These are phyloP conservation scores for Mungos mungo DNA, from an alignment of 2,113 vertebrate genomes.

Conservation along the genomic window DNA sequence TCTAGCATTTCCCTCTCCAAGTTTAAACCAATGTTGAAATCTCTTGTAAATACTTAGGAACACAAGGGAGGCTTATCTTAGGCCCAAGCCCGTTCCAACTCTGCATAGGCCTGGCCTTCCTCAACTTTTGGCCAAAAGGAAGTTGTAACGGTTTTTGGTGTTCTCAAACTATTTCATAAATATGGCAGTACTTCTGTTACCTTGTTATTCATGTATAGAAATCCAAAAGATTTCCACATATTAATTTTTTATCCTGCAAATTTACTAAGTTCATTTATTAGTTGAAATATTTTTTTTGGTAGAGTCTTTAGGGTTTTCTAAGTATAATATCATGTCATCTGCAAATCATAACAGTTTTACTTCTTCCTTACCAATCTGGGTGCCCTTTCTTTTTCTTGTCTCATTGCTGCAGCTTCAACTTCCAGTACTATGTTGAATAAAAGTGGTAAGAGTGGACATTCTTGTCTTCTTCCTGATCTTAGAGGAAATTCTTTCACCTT, in stretches of 20 bases:
- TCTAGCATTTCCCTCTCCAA: neutral
- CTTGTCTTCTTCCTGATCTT: neutral
- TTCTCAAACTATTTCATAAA: neutral
- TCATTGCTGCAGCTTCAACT: neutral
- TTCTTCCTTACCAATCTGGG: neutral
- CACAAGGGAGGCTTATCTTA: neutral
- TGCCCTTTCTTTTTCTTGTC: neutral
- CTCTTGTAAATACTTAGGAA: neutral
- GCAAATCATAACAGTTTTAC: neutral
- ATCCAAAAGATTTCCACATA: neutral
- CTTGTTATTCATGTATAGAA: neutral
- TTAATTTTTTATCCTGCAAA: neutral
- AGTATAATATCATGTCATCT: neutral
- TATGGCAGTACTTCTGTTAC: neutral
- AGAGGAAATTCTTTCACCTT: neutral
- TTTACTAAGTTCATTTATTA: neutral
- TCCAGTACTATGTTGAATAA: neutral
- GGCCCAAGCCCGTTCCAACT: neutral
- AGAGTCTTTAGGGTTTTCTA: neutral
- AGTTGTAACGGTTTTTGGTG: neutral
- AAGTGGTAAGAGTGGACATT: neutral
- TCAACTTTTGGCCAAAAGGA: neutral
- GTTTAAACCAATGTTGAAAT: neutral
- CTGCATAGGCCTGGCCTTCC: neutral
- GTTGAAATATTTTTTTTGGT: neutral